These are phyloP conservation scores for Marronus borbonicus DNA, from an alignment of 2,888 invertebrate species.

Conservation along the genomic window DNA sequence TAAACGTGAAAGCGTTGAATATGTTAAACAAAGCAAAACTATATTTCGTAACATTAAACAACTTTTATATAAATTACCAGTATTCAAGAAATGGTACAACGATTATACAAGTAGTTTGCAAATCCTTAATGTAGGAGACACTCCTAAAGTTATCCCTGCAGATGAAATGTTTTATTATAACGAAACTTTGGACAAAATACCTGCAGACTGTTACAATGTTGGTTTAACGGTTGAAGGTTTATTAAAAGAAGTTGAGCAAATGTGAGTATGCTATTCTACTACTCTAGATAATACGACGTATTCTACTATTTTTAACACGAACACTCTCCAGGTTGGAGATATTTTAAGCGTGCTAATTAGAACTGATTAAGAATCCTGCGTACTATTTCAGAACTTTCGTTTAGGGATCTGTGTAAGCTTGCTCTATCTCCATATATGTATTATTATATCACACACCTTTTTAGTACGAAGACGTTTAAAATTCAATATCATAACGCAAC, in stretches of 20 bases:
- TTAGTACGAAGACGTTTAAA: too few species aligned
- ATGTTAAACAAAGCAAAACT: slow-evolving; percentile 6
- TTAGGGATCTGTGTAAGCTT: too few species aligned
- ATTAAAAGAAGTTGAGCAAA: slow-evolving; percentile 45
- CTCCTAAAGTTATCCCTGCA: slow-evolving; percentile 32
- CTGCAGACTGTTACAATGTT: slow-evolving; percentile 44
- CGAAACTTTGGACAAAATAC: slow-evolving; percentile 38
- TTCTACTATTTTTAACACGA: too few species aligned
- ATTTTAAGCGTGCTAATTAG: too few species aligned
- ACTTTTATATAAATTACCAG: slow-evolving; percentile 31
- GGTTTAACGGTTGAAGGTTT: slow-evolving; percentile 46
- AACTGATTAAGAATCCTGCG: too few species aligned
- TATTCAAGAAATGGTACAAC: slow-evolving; percentile 23
- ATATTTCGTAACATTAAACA: slow-evolving; percentile 28
- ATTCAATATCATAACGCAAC: too few species aligned
- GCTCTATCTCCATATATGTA: too few species aligned
- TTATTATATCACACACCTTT: too few species aligned
- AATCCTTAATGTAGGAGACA: slow-evolving; percentile 19
- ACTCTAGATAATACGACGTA: not conserved
- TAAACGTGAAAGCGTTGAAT: slow-evolving; percentile 8
- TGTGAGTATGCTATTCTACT: slow-evolving; percentile 9
- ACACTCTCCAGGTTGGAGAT: too few species aligned
- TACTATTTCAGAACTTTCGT: too few species aligned
- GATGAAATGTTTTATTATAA: slow-evolving; percentile 49
- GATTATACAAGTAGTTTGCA: slow-evolving; percentile 32